Evolutionary conservation across 2,113 vertebrate genomes (phyloP), one percentile per base, ranked within the genome.

Genomic region (Donacobius atricapilla): DNA sequence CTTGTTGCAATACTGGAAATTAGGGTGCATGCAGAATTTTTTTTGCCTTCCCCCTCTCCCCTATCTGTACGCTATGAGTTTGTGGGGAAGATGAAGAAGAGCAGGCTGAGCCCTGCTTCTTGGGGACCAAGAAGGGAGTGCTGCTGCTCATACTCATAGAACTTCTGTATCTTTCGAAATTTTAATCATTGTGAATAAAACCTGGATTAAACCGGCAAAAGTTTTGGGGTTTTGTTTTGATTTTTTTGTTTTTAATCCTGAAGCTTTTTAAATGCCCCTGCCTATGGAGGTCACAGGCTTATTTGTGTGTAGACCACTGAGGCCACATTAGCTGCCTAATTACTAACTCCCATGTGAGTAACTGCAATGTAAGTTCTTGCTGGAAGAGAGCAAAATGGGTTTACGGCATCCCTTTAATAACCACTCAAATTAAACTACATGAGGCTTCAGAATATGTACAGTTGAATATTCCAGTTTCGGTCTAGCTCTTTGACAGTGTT

Each of bases 1-100:
- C 21, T 37, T 83, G 37, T 56, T 79, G 27, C 40, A 48, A 11
- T 30, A n/a, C 19, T 65, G 47, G 21, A 51, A 53, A 42, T 10
- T 28, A 11, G 10, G 69, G 22, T 78, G 64, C 10, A 3, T 37
- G 6, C 10, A 64, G 56, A 17, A 4, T 9, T 39, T 51, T 30
- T 45, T 8, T 39, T 57, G 19, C 5, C 25, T 31, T 24, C 2
- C 21, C 8, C 11, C 6, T 2, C 1, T 30, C 21, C 8, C 11
- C 6, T 2, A 2, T 30, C 22, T 39, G 2, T 71, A 35, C 73
- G 31, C 7, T 42, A 0, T 0, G 1, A 40, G 6, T 33, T 54
- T 10, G 13, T 61, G 25, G 58, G 23, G 47, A 56, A 35, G 28
- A 30, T 2, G 2, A 53, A 57, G 2, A 53, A 57, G 57, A 64